A percentile compares a stretch with the other conserved stretches of the same genome.
Evolutionary conservation across 2,113 vertebrate genomes (phyloP).

Genomic region (Alces alces): DNA sequence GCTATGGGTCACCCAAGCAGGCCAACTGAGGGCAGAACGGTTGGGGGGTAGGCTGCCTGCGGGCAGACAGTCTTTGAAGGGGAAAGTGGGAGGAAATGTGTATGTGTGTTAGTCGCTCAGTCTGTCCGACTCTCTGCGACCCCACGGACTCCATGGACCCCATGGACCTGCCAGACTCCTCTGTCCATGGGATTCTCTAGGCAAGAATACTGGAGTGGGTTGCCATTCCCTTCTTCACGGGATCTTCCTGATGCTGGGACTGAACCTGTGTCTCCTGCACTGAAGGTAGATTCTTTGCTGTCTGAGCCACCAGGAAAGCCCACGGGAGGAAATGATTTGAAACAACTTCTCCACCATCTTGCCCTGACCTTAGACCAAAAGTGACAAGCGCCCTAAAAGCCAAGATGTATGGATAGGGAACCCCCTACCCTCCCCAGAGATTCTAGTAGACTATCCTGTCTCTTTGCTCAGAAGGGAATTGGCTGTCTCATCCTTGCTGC

Average conservation of each 20-base stretch:
- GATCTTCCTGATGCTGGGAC: background rate
- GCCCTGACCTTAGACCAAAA: background rate
- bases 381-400: background rate
- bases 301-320: background rate
- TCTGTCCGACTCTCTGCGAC: background rate
- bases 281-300: background rate
- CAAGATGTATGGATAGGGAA: background rate
- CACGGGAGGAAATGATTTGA: too few species aligned
- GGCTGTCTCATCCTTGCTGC: background rate
- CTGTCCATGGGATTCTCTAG: background rate
- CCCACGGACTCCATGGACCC: background rate
- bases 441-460: background rate
- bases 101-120: background rate
- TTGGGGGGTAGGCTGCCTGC: background rate
- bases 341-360: background rate
- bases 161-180: background rate
- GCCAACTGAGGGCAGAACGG: background rate
- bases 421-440: too few species aligned
- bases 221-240: background rate
- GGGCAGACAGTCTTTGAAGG: background rate
- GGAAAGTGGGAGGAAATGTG: too few species aligned
- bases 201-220: background rate
- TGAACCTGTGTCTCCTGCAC: background rate
- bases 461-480: background rate
- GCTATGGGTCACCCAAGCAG: background rate